These are phyloP conservation scores for Xestia ashworthii DNA, from an alignment of 2,888 invertebrate species.

Conservation along the genomic window DNA sequence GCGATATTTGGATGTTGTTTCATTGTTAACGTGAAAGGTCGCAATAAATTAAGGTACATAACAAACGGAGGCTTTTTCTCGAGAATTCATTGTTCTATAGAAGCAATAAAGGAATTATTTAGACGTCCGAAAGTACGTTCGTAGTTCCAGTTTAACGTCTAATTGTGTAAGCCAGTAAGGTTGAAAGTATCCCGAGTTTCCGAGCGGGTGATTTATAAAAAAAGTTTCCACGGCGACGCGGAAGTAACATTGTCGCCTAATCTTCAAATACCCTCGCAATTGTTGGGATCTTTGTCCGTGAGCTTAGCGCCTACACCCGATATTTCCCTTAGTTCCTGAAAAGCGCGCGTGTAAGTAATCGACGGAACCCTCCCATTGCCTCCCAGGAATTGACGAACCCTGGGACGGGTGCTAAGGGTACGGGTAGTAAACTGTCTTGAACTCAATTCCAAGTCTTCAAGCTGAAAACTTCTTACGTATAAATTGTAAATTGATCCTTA, in stretches of 20 bases:
- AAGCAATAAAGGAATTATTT: conserved; percentile 49
- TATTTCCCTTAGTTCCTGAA: conserved; percentile 47
- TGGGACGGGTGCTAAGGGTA: conserved; percentile 38
- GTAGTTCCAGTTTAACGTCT: conserved; percentile 26
- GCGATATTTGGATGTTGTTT: conserved; percentile 31
- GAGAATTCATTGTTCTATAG: conserved; percentile 44
- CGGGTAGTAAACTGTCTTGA: conserved; percentile 63
- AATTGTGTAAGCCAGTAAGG: conserved; percentile 23
- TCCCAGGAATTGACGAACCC: conserved; percentile 50
- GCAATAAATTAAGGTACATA: conserved; percentile 37
- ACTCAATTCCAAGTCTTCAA: conserved; percentile 61
- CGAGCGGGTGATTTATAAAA: conserved; percentile 47
- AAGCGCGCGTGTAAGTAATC: conserved; percentile 65
- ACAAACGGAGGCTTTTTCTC: conserved; percentile 32
- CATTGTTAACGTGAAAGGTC: conserved; percentile 28
- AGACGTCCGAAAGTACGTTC: conserved; percentile 5
- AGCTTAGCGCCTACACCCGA: conserved; percentile 46
- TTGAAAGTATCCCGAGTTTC: conserved; percentile 27
- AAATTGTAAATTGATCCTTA: conserved; percentile 65
- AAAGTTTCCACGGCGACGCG: conserved; percentile 33
- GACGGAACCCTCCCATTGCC: conserved; percentile 52
- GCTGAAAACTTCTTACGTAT: conserved; percentile 58
- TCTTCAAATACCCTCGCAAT: conserved; percentile 46
- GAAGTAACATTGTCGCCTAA: conserved; percentile 55
- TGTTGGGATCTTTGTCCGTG: conserved; percentile 49